A percentile compares a stretch with the other conserved stretches of the same genome.
Conservation (phyloP, 2,888 invertebrate species). For the Eupithecia pulchellata region DNA sequence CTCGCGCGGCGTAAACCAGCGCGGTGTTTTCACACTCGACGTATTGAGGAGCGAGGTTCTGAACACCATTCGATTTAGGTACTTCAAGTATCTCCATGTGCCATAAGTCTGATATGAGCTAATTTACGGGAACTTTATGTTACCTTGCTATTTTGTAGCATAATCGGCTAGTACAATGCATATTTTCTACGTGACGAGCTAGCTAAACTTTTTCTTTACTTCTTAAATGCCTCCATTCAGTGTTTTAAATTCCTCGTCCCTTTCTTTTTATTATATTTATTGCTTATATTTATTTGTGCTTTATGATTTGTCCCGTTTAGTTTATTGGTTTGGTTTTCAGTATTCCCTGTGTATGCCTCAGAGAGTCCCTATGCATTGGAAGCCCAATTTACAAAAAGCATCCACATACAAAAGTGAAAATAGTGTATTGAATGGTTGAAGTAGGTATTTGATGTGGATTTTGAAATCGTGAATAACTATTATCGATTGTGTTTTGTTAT, state of each 20-base stretch:
- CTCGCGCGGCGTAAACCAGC: too few relatives aligned
- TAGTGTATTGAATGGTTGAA: constrained; percentile 85
- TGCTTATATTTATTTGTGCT: constrained; percentile 48
- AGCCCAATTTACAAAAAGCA: constrained; percentile 85
- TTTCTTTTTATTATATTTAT: constrained; percentile 24
- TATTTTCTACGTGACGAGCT: constrained; percentile 22
- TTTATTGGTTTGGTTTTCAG: constrained; percentile 75
- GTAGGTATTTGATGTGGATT: constrained; percentile 68
- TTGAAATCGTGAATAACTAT: constrained; percentile 43
- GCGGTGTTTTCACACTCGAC: too few relatives aligned
- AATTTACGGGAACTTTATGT: constrained; percentile 17
- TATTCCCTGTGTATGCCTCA: constrained; percentile 85
- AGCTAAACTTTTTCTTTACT: constrained; percentile 26
- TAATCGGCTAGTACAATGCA: constrained; percentile 22
- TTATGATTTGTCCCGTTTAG: constrained; percentile 59
- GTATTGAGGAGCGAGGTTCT: too few relatives aligned
- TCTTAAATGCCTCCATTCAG: constrained; percentile 21
- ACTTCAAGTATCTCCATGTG: constrained; percentile 26
- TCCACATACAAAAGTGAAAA: constrained; percentile 85
- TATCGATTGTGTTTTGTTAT: constrained; percentile 56
- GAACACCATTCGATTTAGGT: too few relatives aligned
- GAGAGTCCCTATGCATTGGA: constrained; percentile 85
- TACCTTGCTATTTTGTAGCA: constrained; percentile 11
- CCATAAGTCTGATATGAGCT: constrained; percentile 32
- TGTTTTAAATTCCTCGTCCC: constrained; percentile 15